Conservation (phyloP, 1,140 invertebrate species). For the Bombus turneri region DNA sequence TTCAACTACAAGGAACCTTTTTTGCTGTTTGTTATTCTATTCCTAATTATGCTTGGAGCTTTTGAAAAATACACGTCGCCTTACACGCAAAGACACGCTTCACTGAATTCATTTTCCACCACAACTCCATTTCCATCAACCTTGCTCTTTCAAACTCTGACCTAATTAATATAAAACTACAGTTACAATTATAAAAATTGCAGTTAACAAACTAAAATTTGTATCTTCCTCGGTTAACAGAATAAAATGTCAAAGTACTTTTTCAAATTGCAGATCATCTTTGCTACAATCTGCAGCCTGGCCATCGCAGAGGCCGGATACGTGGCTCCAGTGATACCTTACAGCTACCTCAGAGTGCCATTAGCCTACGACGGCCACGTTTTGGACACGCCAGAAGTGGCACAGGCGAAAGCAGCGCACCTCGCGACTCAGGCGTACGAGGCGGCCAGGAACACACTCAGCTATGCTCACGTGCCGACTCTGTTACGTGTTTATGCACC, state of each 20-base stretch:
- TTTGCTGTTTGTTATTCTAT: no score
- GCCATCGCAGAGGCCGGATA: slow-evolving; percentile 55
- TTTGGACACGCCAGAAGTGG: slow-evolving; percentile 85
- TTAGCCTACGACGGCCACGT: slow-evolving; percentile 74
- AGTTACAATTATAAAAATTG: no score
- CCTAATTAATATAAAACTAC: no score
- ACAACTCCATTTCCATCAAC: no score
- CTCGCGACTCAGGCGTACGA: slow-evolving; percentile 76
- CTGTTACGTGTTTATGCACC: slow-evolving; percentile 52
- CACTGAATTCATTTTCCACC: no score
- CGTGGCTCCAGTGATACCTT: slow-evolving; percentile 30
- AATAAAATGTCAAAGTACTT: background rate
- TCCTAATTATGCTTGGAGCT: no score
- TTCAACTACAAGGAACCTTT: no score
- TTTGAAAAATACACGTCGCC: no score
- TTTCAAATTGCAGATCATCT: slow-evolving; percentile 62
- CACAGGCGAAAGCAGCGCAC: slow-evolving; percentile 84
- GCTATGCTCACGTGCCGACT: slow-evolving; percentile 66
- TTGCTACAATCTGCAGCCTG: slow-evolving; percentile 61
- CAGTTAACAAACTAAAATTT: background rate
- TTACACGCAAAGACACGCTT: no score
- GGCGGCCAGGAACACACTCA: slow-evolving; percentile 72
- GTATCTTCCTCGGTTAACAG: no score
- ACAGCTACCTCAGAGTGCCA: slow-evolving; percentile 21
- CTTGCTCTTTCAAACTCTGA: no score